These are phyloP conservation scores for Ormyrus nitidulus DNA, from an alignment of 2,888 invertebrate species.

Conservation along the genomic window DNA sequence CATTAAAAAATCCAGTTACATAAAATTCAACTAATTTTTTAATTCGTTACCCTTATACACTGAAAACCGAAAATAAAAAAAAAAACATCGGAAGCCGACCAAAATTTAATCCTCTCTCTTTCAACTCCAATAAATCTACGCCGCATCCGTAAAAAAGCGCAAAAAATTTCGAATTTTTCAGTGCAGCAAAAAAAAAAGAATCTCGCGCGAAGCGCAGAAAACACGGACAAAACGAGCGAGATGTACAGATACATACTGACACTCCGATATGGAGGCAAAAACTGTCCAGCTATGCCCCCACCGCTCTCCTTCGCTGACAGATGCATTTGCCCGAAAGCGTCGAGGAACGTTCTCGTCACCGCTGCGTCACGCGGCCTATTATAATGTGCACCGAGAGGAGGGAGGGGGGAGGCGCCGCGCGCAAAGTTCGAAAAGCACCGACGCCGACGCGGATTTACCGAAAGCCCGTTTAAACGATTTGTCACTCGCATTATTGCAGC, in stretches of 20 bases:
- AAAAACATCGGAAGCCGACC: slow-evolving; percentile 9
- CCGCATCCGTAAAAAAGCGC: background rate
- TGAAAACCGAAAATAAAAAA: background rate
- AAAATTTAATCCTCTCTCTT: slow-evolving; percentile 39
- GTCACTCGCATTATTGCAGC: slow-evolving; percentile 46
- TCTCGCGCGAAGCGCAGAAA: background rate
- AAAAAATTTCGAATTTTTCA: slow-evolving; percentile 23
- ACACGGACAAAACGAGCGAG: background rate
- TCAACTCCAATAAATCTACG: slow-evolving; percentile 43
- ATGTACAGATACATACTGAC: too few relatives aligned
- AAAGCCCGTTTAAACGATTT: slow-evolving; percentile 49
- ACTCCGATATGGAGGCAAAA: too few relatives aligned
- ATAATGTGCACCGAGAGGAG: slow-evolving; percentile 30
- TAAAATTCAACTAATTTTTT: too few relatives aligned
- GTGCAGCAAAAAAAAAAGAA: slow-evolving; percentile 2
- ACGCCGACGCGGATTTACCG: slow-evolving; percentile 30
- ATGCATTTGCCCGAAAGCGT: slow-evolving; percentile 51
- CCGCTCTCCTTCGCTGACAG: slow-evolving; percentile 49
- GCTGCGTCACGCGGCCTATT: slow-evolving; percentile 28
- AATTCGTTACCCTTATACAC: background rate
- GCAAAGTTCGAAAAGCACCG: slow-evolving; percentile 45
- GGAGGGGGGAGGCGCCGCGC: slow-evolving; percentile 12
- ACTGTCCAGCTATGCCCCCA: too few relatives aligned
- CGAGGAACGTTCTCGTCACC: slow-evolving; percentile 32
- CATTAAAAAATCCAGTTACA: too few relatives aligned